Conservation (phyloP, 2,888 invertebrate species). For the Epinotia demarniana region DNA sequence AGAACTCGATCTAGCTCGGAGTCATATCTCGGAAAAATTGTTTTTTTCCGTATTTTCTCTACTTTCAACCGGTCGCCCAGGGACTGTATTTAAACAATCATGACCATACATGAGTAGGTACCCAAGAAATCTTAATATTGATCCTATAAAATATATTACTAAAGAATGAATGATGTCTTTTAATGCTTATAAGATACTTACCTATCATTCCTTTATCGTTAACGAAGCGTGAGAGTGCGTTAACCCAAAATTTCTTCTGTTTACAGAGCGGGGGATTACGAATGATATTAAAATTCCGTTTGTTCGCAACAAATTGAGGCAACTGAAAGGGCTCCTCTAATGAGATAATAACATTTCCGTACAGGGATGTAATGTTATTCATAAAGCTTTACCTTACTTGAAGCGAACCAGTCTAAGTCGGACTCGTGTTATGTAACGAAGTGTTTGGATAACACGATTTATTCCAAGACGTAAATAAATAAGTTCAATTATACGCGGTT, state of each 20-base stretch:
- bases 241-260: slow-evolving; percentile 40
- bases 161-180: too few species aligned
- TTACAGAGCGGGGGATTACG: slow-evolving; percentile 39
- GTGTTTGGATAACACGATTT: too few species aligned
- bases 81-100: too few species aligned
- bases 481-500: too few species aligned
- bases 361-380: slow-evolving; percentile 54
- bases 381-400: neutral
- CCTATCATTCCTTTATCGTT: neutral
- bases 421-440: neutral
- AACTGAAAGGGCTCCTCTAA: slow-evolving; percentile 70
- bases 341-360: slow-evolving; percentile 76
- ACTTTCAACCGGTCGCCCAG: too few species aligned
- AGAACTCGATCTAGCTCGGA: too few species aligned
- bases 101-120: too few species aligned
- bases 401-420: neutral
- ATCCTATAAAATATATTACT: neutral
- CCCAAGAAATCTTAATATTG: neutral
- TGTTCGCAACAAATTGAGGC: slow-evolving; percentile 71
- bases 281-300: slow-evolving; percentile 73
- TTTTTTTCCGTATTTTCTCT: too few species aligned
- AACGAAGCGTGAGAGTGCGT: slow-evolving; percentile 23
- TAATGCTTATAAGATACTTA: neutral
- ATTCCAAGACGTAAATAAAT: too few species aligned
- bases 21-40: too few species aligned